phyloP scores from a whole-genome alignment of 2,113 vertebrate species.

The Xenus cinereus region DNA sequence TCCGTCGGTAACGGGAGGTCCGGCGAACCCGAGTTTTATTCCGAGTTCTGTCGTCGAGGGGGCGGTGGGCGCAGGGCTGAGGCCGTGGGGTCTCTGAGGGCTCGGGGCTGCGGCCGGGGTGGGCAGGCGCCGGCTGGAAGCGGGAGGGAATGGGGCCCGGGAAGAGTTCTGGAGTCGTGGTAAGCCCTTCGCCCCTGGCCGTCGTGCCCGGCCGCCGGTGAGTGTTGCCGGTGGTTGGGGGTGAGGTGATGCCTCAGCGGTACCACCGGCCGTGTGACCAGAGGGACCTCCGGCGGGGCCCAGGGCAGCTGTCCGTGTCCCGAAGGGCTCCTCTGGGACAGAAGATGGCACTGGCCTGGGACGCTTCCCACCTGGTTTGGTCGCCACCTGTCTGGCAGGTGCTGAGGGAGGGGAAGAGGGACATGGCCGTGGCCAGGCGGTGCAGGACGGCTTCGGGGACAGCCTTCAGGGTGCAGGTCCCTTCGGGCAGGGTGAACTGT shows the following conservation, averaged over 20 bases:
- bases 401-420: background rate
- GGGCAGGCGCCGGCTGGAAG: background rate
- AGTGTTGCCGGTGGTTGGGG: background rate
- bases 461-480: no score
- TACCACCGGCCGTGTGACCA: fast-evolving
- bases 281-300: background rate
- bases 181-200: fast-evolving
- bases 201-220: no score
- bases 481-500: background rate
- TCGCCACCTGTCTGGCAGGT: background rate
- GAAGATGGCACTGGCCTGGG: background rate
- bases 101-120: background rate
- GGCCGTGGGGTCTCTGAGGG: background rate
- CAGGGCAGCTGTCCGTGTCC: background rate
- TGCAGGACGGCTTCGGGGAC: background rate
- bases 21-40: fast-evolving
- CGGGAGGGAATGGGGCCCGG: background rate
- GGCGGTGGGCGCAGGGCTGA: background rate
- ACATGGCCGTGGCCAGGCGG: fast-evolving
- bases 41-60: background rate
- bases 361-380: background rate
- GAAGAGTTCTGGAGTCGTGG: background rate
- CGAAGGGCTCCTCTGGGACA: background rate
- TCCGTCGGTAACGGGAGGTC: background rate
- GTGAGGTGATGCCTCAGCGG: fast-evolving